Conservation (phyloP, 2,113 vertebrate genomes). For the Proterorhinus semilunaris region DNA sequence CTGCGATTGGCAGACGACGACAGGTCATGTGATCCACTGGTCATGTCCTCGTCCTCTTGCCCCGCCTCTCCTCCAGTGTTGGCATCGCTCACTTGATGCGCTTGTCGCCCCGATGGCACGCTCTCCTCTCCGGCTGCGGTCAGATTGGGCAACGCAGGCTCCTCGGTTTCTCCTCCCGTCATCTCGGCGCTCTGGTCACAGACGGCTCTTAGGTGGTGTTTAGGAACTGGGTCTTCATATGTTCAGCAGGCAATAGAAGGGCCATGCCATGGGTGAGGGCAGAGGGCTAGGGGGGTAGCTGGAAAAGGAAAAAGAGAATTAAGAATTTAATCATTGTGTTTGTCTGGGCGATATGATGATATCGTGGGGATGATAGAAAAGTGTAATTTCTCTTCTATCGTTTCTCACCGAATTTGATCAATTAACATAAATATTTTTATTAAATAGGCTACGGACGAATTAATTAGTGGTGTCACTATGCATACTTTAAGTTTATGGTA, state of each 20-base stretch:
- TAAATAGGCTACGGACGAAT: no score
- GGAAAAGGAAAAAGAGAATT: conserved; percentile 17
- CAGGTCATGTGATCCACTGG: conserved; percentile 23
- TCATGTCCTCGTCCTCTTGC: conserved; percentile 56
- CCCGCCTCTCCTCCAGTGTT: conserved; percentile 47
- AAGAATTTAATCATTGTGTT: not conserved
- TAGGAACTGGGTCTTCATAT: conserved; percentile 48
- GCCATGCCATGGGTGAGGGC: conserved; percentile 37
- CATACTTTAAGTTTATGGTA: no score
- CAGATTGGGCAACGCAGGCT: conserved; percentile 18
- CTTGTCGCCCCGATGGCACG: not conserved
- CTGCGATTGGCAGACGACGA: conserved; percentile 49
- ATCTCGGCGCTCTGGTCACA: conserved; percentile 54
- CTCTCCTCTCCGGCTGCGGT: conserved; percentile 18
- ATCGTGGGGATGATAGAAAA: no score
- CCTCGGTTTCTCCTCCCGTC: conserved; percentile 51
- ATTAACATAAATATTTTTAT: no score
- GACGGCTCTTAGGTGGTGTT: conserved; percentile 41
- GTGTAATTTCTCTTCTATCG: no score
- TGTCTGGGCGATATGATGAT: no score
- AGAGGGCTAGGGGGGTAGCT: not conserved
- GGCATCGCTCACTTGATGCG: conserved; percentile 30
- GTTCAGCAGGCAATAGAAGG: conserved; percentile 26
- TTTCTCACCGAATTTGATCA: no score
- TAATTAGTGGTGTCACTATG: no score